A percentile compares a stretch with the other conserved stretches of the same genome.
Evolutionary conservation across 2,113 vertebrate genomes (phyloP).

Genomic region (Callithrix jacchus): DNA sequence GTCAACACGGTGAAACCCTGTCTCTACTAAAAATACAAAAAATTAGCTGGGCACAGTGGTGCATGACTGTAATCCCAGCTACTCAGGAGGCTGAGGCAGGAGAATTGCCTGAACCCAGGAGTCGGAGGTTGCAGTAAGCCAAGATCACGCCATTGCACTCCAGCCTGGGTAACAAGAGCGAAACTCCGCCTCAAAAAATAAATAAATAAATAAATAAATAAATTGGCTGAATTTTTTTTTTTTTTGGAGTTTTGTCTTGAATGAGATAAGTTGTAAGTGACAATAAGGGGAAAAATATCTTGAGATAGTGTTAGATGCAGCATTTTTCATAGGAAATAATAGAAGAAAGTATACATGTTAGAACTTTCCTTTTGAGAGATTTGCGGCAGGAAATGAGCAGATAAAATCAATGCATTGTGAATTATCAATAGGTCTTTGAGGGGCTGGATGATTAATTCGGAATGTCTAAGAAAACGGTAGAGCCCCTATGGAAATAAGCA

Average conservation of each 20-base stretch:
- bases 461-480: neutral
- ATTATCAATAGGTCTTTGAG: slow-evolving; percentile 38
- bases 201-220: too few relatives aligned
- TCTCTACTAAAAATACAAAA: too few relatives aligned
- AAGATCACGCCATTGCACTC: too few relatives aligned
- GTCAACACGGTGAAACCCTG: too few relatives aligned
- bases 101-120: too few relatives aligned
- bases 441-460: neutral
- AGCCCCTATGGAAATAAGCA: neutral
- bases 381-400: neutral
- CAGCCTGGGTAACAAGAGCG: too few relatives aligned
- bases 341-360: slow-evolving; percentile 47
- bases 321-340: slow-evolving; percentile 47
- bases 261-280: neutral
- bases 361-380: slow-evolving; percentile 41
- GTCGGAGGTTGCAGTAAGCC: too few relatives aligned
- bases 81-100: too few relatives aligned
- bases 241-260: neutral
- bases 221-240: neutral
- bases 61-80: too few relatives aligned
- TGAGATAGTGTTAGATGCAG: neutral
- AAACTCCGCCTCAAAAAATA: too few relatives aligned
- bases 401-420: slow-evolving; percentile 48
- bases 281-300: neutral
- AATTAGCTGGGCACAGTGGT: too few relatives aligned